Evolutionary conservation across 2,888 invertebrate species (phyloP).

Genomic region (Aradus depressus): DNA sequence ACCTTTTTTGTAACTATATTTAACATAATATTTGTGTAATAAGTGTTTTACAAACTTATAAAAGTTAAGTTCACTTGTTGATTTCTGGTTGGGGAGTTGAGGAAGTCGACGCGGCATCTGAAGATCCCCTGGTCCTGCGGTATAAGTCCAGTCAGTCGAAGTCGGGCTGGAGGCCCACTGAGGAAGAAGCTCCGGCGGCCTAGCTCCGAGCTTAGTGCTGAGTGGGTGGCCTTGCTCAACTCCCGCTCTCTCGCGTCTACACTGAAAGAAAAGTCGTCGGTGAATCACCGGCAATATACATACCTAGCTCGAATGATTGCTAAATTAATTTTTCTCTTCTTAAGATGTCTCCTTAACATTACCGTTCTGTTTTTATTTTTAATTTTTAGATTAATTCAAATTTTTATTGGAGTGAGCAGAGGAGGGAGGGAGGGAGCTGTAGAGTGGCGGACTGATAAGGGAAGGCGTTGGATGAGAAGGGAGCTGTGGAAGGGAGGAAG

Average conservation of each 20-base stretch:
- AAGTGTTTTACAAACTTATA: conserved; percentile 56
- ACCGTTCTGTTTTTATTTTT: too few relatives aligned
- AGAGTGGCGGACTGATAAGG: too few relatives aligned
- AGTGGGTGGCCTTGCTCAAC: conserved; percentile 54
- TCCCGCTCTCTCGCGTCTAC: conserved; percentile 66
- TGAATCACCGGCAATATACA: too few relatives aligned
- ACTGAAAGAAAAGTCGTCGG: conserved; percentile 46
- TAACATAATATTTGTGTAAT: too few relatives aligned
- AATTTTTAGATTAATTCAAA: too few relatives aligned
- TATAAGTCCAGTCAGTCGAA: conserved; percentile 60
- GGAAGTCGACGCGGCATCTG: conserved; percentile 79
- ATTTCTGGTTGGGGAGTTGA: conserved; percentile 78
- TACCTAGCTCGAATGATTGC: too few relatives aligned
- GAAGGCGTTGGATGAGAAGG: too few relatives aligned
- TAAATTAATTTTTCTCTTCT: too few relatives aligned
- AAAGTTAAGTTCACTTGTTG: conserved; percentile 75
- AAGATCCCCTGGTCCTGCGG: conserved; percentile 70
- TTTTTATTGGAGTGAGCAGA: not conserved
- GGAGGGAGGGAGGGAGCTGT: not conserved
- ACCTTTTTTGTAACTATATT: too few relatives aligned
- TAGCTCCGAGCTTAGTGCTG: conserved; percentile 66
- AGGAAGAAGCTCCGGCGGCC: conserved; percentile 64
- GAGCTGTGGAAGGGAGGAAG: not conserved
- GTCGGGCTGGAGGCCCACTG: conserved; percentile 47
- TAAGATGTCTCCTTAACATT: too few relatives aligned